Conservation (phyloP, 2,797 vertebrate species). For the Austrolebias charrua region DNA sequence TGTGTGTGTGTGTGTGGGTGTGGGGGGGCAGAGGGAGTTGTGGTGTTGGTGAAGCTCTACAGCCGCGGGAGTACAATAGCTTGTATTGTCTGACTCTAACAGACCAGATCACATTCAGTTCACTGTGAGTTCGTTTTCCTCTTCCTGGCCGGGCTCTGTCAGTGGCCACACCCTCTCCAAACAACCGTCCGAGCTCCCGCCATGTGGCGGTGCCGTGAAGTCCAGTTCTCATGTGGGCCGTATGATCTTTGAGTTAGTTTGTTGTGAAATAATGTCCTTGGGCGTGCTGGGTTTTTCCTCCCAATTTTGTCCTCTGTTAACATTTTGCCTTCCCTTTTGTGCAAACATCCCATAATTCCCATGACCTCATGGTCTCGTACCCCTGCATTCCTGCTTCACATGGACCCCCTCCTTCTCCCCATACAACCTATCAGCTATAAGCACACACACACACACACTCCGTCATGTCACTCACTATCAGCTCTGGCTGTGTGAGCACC, state of each 20-base stretch:
- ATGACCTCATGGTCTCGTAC: conserved; percentile 66
- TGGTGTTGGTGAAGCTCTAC: conserved; percentile 69
- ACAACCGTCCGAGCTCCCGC: conserved; percentile 4
- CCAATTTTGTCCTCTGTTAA: conserved; percentile 29
- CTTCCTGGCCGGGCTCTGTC: conserved; percentile 46
- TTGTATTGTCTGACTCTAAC: conserved; percentile 69
- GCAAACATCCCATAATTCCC: conserved; percentile 65
- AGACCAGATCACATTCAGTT: conserved; percentile 74
- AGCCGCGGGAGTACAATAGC: conserved; percentile 63
- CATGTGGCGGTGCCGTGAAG: conserved; percentile 2
- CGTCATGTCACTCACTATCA: conserved; percentile 48
- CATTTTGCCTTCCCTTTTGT: conserved; percentile 44
- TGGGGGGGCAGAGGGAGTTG: conserved; percentile 61
- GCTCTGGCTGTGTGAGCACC: conserved; percentile 15
- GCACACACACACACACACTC: conserved; percentile 28
- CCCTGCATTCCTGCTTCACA: conserved; percentile 56
- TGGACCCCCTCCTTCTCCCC: conserved; percentile 45
- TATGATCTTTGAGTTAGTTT: neutral
- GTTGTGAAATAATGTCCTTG: conserved; percentile 19
- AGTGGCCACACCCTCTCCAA: conserved; percentile 55
- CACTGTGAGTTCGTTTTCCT: conserved; percentile 71
- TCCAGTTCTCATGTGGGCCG: too few species aligned
- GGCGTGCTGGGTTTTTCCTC: conserved; percentile 21
- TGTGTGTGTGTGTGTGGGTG: conserved; percentile 7
- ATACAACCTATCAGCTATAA: conserved; percentile 6